Conservation (phyloP, 2,113 vertebrate species). For the Indicator indicator region DNA sequence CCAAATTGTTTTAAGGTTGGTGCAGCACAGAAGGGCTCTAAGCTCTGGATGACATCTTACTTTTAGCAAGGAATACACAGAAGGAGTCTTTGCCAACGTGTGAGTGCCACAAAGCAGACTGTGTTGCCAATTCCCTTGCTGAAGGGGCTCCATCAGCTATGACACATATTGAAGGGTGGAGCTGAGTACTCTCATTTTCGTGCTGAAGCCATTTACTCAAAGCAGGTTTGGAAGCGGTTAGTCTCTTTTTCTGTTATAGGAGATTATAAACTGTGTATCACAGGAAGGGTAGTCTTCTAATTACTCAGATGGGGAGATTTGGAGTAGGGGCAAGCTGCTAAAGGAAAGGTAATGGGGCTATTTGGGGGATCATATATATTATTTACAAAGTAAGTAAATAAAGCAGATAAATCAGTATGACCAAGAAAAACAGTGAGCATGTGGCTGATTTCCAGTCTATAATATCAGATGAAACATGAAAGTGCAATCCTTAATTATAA, state of each 20-base stretch:
- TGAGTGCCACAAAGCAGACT: neutral
- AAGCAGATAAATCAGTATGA: slow-evolving; percentile 48
- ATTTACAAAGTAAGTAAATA: slow-evolving; percentile 57
- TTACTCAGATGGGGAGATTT: neutral
- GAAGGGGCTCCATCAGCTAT: neutral
- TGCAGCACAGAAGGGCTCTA: neutral
- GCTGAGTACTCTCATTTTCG: neutral
- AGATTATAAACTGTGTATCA: neutral
- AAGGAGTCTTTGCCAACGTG: neutral
- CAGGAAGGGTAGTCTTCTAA: neutral
- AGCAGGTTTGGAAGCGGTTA: neutral
- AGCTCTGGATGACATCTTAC: neutral
- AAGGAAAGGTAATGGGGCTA: neutral
- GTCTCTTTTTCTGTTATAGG: neutral
- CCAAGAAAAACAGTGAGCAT: slow-evolving; percentile 66
- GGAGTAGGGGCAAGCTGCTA: neutral
- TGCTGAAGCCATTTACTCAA: neutral
- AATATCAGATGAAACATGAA: slow-evolving; percentile 80
- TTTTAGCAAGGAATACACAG: neutral
- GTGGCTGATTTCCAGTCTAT: slow-evolving; percentile 76
- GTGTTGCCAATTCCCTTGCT: neutral
- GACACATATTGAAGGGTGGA: neutral
- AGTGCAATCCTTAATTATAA: slow-evolving; percentile 82
- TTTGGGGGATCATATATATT: slow-evolving; percentile 39
- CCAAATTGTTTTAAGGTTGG: neutral